Conservation (phyloP, 2,888 invertebrate species). For the Zootermopsis nevadensis region DNA sequence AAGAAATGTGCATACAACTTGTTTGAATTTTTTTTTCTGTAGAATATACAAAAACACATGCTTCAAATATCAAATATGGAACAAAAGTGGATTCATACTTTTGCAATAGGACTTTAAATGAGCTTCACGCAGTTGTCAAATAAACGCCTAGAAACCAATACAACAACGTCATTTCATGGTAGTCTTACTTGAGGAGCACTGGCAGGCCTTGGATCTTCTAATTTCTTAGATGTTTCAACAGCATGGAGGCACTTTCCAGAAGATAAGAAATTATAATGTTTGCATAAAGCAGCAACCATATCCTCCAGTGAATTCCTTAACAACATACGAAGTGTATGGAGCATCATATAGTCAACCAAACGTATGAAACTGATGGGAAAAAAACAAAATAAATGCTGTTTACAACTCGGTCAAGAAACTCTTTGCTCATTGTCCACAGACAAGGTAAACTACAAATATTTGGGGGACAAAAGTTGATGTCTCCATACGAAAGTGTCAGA, state of each 20-base stretch:
- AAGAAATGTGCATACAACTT: no score
- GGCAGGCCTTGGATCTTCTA: conserved; percentile 66
- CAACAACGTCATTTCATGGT: no score
- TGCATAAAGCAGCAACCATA: conserved; percentile 68
- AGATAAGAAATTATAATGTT: conserved; percentile 68
- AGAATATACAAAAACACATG: no score
- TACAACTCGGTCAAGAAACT: background rate
- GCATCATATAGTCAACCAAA: conserved; percentile 77
- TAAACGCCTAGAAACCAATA: no score
- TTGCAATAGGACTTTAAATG: no score
- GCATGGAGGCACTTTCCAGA: conserved; percentile 62
- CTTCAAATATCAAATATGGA: no score
- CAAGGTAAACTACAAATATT: no score
- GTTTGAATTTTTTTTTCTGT: no score
- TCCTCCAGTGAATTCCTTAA: conserved; percentile 72
- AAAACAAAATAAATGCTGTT: conserved; percentile 28
- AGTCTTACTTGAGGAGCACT: conserved; percentile 60
- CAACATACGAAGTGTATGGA: conserved; percentile 74
- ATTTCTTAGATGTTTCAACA: conserved; percentile 63
- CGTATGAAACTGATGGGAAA: conserved; percentile 76
- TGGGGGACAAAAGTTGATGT: no score
- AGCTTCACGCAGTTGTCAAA: no score
- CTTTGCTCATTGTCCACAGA: background rate
- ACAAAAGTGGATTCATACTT: no score
- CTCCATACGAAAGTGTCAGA: no score